phyloP scores from a whole-genome alignment of 2,888 invertebrate species.

The Leptinotarsa peninsularis region DNA sequence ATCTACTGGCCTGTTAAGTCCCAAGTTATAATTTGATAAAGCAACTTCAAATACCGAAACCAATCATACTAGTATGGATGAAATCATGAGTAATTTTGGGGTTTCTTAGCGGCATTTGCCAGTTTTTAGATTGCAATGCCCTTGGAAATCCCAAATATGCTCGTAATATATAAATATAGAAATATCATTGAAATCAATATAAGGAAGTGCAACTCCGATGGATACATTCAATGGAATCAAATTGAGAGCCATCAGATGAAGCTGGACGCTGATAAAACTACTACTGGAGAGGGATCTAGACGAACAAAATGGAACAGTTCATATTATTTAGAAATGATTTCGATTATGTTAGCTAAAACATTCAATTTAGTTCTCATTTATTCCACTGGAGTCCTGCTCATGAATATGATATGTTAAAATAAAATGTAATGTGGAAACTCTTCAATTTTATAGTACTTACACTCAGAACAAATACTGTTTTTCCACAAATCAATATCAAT shows the following conservation, averaged over 20 bases:
- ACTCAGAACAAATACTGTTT: too few species aligned
- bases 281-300: too few species aligned
- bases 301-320: too few species aligned
- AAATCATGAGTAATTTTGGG: slow-evolving; percentile 75
- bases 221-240: not conserved
- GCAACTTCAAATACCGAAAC: slow-evolving; percentile 13
- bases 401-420: too few species aligned
- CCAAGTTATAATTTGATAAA: slow-evolving; percentile 73
- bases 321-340: too few species aligned
- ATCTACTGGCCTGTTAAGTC: slow-evolving; percentile 90
- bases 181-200: not conserved
- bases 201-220: not conserved
- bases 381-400: too few species aligned
- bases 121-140: slow-evolving; percentile 77
- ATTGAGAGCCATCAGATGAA: not conserved
- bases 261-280: too few species aligned
- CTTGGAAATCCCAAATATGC: slow-evolving; percentile 86
- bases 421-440: too few species aligned
- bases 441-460: too few species aligned
- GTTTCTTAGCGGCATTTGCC: slow-evolving; percentile 87
- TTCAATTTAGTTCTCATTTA: too few species aligned
- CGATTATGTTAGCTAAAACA: too few species aligned
- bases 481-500: too few species aligned
- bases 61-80: not conserved
- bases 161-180: slow-evolving; percentile 7